Percentiles rank a stretch among this genome's conserved stretches.
Conservation (phyloP, 2,113 vertebrate genomes). For the Nannospalax galili region DNA sequence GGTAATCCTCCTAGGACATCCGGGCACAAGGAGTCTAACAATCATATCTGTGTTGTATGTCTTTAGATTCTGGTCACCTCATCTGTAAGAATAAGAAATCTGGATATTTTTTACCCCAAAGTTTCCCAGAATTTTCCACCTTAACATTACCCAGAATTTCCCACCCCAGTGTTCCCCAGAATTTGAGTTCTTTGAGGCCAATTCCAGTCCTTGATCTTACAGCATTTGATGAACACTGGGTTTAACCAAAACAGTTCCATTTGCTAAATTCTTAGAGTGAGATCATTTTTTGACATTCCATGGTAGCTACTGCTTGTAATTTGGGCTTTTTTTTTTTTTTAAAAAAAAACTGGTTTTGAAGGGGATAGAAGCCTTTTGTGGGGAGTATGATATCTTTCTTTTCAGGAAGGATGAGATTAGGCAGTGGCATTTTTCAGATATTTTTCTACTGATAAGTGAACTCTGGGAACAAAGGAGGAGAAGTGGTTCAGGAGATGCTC, state of each 20-base stretch:
- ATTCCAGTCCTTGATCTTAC: background rate
- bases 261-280: background rate
- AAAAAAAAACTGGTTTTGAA: background rate
- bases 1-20: fast-evolving
- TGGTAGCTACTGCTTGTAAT: background rate
- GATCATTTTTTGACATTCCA: background rate
- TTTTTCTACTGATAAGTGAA: background rate
- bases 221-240: background rate
- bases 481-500: background rate
- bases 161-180: too few relatives aligned
- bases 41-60: fast-evolving
- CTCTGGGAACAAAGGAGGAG: background rate
- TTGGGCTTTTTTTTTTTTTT: background rate
- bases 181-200: background rate
- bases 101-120: too few relatives aligned
- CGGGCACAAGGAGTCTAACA: background rate
- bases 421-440: background rate
- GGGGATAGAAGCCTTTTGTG: background rate
- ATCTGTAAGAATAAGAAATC: background rate
- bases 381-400: background rate
- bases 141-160: too few relatives aligned
- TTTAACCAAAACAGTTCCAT: background rate
- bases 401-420: background rate
- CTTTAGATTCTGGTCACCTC: background rate
- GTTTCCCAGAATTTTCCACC: background rate